Base-by-base conservation (phyloP, 1,140 invertebrate species). In the Pantala flavescens region DNA sequence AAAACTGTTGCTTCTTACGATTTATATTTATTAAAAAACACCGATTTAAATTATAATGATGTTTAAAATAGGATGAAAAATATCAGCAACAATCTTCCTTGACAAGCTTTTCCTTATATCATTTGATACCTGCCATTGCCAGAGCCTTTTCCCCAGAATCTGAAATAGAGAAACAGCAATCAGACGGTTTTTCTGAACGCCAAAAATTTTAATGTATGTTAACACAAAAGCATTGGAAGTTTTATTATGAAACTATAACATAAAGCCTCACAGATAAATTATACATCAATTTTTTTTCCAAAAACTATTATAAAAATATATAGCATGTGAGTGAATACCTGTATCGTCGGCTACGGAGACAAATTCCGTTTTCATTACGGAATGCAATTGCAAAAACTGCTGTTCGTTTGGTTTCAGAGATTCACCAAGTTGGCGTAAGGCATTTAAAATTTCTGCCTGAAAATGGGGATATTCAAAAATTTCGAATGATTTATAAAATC, bases 391-490 rank as follows among this genome's bases (percentile, higher is more conserved):
- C 28, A 92, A 79, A 78, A 89, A 87, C 74, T 84, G 81, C 72
- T 87, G 78, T 81, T 92, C 89, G 12, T 82, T 80, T n/a, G 84
- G 78, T 63, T 83, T 83, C 43, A 92, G 80, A 75, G 85, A 84
- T 79, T 91, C 90, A 36, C 88, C 89, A 21, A 92, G 81, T 77
- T 91, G 90, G 79, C 88, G 86, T 73, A 92, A 80, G 19, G 90
- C 90, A 76, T 84, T 86, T 21, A 93, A 78, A 76, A 92, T 87
- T 82, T 92, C 91, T 55, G 86, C 82, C 81, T 88, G 71, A 23
- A 87, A 87, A 23, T 78, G 77, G 81, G 86, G 83, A 76, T 83
- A 75, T 72, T 82, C 81, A 10, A 11, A 23, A 74, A 73, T 42
- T 75, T 24, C 21, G 2, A 73, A 72, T 10, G 3, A 7, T 28